A percentile compares a stretch with the other conserved stretches of the same genome.
phyloP scores from a whole-genome alignment of 2,797 vertebrate genomes.

The Xenentodon cancila region DNA sequence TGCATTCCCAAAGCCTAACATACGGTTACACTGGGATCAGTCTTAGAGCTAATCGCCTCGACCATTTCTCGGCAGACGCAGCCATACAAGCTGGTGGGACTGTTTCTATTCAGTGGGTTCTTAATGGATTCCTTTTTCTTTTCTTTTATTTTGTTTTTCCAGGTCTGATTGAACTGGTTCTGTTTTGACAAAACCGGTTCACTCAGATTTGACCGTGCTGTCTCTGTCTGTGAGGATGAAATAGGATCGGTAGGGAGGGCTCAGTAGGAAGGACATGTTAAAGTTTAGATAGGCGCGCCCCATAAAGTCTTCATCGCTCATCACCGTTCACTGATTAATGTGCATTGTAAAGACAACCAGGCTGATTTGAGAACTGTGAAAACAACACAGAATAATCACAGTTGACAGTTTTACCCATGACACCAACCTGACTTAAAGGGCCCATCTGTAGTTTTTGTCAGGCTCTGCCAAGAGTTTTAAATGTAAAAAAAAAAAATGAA shows the following conservation, averaged over 20 bases:
- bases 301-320: no score
- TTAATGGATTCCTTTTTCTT: constrained; percentile 11
- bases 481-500: no score
- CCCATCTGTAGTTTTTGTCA: no score
- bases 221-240: constrained; percentile 38
- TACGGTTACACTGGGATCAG: constrained; percentile 57
- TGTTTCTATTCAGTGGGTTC: constrained; percentile 54
- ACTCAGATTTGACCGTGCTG: constrained; percentile 26
- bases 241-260: constrained; percentile 59
- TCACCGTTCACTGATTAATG: no score
- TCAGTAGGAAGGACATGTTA: neutral
- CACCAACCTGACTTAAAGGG: no score
- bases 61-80: constrained; percentile 61
- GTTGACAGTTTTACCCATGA: no score
- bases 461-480: no score
- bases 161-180: constrained; percentile 17
- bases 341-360: no score
- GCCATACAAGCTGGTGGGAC: constrained; percentile 66
- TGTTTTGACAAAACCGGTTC: constrained; percentile 12
- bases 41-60: constrained; percentile 66
- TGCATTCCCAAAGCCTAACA: constrained; percentile 55
- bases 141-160: neutral
- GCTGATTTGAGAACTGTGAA: no score
- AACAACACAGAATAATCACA: no score
- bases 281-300: no score